Conservation (phyloP, 2,888 invertebrate genomes). For the Anaspis maculata region DNA sequence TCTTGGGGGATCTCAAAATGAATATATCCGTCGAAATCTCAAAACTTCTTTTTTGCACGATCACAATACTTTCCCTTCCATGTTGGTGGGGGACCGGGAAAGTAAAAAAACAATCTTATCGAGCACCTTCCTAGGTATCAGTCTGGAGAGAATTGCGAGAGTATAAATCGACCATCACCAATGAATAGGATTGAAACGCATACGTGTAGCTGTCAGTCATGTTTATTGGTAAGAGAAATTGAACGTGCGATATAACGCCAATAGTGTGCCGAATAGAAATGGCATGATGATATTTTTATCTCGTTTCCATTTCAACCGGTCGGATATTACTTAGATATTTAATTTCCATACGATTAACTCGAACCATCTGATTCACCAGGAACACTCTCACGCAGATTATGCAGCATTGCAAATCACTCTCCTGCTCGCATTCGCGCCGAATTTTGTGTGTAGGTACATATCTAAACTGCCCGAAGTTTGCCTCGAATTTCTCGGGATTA, state of each 20-base stretch:
- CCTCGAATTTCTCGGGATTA: conserved; percentile 9
- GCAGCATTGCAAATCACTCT: conserved; percentile 15
- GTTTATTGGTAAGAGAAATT: conserved; percentile 33
- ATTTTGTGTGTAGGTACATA: conserved; percentile 8
- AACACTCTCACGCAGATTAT: conserved; percentile 15
- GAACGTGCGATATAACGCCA: conserved; percentile 29
- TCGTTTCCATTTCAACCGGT: conserved; percentile 32
- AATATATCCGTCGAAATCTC: too few species aligned
- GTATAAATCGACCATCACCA: too few species aligned
- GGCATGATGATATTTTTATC: conserved; percentile 31
- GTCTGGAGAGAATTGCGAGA: too few species aligned
- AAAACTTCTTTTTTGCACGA: too few species aligned
- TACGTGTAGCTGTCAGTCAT: conserved; percentile 30
- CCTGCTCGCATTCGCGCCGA: conserved; percentile 8
- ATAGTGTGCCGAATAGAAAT: conserved; percentile 28
- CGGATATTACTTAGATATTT: conserved; percentile 37
- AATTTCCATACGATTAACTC: conserved; percentile 38
- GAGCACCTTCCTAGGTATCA: too few species aligned
- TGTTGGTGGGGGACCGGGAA: too few species aligned
- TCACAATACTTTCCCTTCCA: too few species aligned
- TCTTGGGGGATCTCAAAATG: too few species aligned
- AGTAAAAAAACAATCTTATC: too few species aligned
- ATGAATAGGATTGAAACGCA: conserved; percentile 21
- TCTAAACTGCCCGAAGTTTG: conserved; percentile 10
- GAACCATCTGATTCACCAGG: conserved; percentile 28